Evolutionary conservation across 2,113 vertebrate genomes (phyloP).

Genomic region (Cryptotis parvus): DNA sequence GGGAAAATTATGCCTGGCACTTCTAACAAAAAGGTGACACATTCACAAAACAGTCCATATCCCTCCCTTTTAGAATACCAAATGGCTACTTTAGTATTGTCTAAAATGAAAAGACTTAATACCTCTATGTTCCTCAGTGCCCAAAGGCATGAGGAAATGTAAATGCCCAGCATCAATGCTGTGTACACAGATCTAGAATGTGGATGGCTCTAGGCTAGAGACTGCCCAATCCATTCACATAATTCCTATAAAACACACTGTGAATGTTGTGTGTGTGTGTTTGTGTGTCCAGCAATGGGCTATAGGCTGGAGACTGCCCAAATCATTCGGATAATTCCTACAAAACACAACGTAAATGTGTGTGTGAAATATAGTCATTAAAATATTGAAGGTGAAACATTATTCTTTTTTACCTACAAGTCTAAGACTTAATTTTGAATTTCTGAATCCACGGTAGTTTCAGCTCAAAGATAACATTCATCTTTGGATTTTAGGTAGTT

Average conservation of each 20-base stretch:
- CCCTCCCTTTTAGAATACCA: constrained; percentile 26
- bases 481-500: neutral
- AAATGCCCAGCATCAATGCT: neutral
- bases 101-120: constrained; percentile 2
- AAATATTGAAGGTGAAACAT: neutral
- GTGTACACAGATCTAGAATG: neutral
- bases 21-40: constrained; percentile 41
- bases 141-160: neutral
- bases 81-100: neutral
- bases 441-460: neutral
- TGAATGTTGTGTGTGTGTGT: no score
- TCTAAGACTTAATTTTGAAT: neutral
- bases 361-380: no score
- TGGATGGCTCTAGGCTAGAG: neutral
- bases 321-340: no score
- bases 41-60: constrained; percentile 40
- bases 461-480: neutral
- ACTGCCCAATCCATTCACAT: neutral
- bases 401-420: neutral
- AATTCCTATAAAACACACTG: neutral
- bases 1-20: neutral
- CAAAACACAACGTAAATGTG: no score
- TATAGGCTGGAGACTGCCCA: no score
- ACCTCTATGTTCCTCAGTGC: neutral
- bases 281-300: neutral